Conservation (phyloP, 1,140 invertebrate genomes). For the Polypedilum pembai region DNA sequence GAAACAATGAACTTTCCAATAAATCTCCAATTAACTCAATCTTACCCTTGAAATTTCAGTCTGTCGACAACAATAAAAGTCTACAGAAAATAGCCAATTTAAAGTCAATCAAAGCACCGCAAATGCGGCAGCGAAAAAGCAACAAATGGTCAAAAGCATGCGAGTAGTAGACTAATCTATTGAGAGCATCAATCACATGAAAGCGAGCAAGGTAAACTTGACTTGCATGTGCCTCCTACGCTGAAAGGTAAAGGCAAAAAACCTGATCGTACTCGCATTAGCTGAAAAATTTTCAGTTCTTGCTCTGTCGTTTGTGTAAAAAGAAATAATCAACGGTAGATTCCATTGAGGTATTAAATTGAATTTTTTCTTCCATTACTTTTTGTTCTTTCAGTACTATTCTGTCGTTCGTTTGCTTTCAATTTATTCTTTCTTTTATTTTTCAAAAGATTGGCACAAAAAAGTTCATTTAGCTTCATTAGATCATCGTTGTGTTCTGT, state of each 20-base stretch:
- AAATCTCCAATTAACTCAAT: too few relatives aligned
- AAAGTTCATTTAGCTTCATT: too few relatives aligned
- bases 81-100: neutral
- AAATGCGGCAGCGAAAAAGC: neutral
- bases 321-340: neutral
- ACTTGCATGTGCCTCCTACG: neutral
- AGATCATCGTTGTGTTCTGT: too few relatives aligned
- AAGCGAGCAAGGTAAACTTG: neutral
- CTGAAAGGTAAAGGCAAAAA: constrained; percentile 16
- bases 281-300: neutral
- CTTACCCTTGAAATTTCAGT: too few relatives aligned
- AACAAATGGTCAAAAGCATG: neutral
- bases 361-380: neutral
- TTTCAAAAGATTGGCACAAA: too few relatives aligned
- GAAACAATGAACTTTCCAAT: too few relatives aligned
- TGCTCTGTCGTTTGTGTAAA: neutral
- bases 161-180: neutral
- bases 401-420: neutral
- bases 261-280: neutral
- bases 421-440: neutral
- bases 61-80: too few relatives aligned
- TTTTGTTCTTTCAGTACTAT: neutral
- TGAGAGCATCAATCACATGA: constrained; percentile 8
- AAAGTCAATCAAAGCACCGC: neutral
- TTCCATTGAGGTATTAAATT: constrained; percentile 21